Base-by-base conservation (phyloP, 2,888 invertebrate genomes). In the Bimastos eiseni region DNA sequence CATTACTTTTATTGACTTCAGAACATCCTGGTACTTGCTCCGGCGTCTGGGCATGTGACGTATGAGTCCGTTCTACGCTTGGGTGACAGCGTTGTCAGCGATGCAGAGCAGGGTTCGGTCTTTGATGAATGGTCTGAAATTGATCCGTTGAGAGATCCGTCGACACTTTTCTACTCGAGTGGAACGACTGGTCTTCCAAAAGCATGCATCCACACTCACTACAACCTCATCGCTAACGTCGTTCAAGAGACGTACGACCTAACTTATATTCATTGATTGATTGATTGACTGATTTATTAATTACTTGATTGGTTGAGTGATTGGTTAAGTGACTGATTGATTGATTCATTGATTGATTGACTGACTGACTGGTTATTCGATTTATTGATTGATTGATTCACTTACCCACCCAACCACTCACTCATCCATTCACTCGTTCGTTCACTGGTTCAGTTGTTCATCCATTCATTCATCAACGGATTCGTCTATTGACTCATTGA, bases 171-270 rank as follows among this genome's bases (percentile, higher is more conserved):
- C 49, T 91, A 90, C 84, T 91, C 91, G n/a, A 91, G 91, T 33
- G 91, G 91, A 37, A 91, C 90, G 30, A 90, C 91, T 24, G 91
- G 91, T 33, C 30, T 49, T 5, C 86, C 91, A 24, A 91, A 90
- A 41, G 91, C 89, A 33, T 91, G 91, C 86, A 41, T 91, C 6
- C 90, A 91, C 89, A 70, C 90, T 0, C 91, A 91, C 90, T 37
- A 34, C 83, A 55, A n/a, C 86, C 41, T 84, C 41, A 38, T 90
- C 30, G 17, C 88, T 36, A 89, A 89, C 49, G 49, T 89, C 6
- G 30, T 33, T 24, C 90, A 90, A 34, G 70, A 83, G 89, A 70
- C 30, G 70, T 70, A 70, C 30, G 70, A n/a, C 30, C n/a, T n/a
- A 70, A n/a, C 11, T 1, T 13, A 55, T 44, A 15, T 2, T 44